These are phyloP conservation scores for Cherax destructor DNA, from an alignment of 1,140 invertebrate species.

Conservation along the genomic window DNA sequence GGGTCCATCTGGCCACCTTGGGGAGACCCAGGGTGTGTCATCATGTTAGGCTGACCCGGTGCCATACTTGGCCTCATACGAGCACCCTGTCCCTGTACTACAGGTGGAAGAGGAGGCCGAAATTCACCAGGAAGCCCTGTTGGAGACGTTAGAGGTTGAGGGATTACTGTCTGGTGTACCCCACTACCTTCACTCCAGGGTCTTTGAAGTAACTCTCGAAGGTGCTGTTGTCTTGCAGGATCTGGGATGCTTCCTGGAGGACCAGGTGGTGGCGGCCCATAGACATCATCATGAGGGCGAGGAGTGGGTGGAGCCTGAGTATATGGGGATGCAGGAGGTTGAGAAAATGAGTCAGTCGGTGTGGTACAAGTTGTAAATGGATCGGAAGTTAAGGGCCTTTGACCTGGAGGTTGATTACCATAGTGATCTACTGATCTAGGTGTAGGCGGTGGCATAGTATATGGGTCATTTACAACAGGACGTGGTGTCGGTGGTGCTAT, in stretches of 20 bases:
- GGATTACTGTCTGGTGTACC: conserved; percentile 4
- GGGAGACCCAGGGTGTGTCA: conserved; percentile 30
- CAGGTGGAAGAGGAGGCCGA: conserved; percentile 50
- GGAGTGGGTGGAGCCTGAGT: conserved; percentile 54
- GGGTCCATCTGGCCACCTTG: conserved; percentile 43
- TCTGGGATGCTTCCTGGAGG: conserved; percentile 13
- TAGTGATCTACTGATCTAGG: conserved; percentile 53
- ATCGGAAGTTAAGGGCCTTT: conserved; percentile 47
- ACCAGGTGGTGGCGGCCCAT: conserved; percentile 39
- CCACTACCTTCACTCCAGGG: conserved; percentile 49
- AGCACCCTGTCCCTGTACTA: conserved; percentile 18
- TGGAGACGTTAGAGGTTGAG: conserved; percentile 43
- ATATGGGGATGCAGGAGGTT: conserved; percentile 45
- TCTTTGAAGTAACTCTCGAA: conserved; percentile 51
- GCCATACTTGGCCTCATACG: conserved; percentile 54
- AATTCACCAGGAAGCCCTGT: conserved; percentile 52
- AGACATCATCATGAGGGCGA: conserved; percentile 60
- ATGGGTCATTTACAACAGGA: conserved; percentile 39
- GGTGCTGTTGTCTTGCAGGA: conserved; percentile 51
- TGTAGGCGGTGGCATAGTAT: conserved; percentile 55
- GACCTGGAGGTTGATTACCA: conserved; percentile 19
- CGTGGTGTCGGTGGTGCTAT: conserved; percentile 35
- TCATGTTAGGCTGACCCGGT: conserved; percentile 38
- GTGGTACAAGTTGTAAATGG: conserved; percentile 35
- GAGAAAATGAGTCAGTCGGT: conserved; percentile 49